Conservation (phyloP, 2,888 invertebrate species). For the Chrysomela aeneicollis region DNA sequence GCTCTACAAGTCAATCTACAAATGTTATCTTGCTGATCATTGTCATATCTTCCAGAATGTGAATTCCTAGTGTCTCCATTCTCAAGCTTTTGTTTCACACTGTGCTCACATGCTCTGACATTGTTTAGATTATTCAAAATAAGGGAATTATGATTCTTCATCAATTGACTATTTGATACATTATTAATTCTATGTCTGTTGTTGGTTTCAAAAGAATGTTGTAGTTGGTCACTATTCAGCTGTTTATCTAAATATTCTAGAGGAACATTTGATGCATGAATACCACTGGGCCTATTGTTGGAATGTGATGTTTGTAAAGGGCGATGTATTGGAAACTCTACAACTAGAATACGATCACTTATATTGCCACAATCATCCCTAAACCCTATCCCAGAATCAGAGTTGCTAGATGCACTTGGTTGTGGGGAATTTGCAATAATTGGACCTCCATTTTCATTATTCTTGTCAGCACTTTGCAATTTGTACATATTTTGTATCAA, state of each 20-base stretch:
- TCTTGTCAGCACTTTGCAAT: conserved; percentile 61
- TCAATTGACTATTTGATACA: conserved; percentile 23
- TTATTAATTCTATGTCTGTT: conserved; percentile 34
- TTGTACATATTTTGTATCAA: conserved; percentile 78
- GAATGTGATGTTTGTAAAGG: conserved; percentile 46
- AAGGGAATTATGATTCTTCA: conserved; percentile 30
- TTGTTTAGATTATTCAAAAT: conserved; percentile 55
- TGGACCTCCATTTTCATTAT: conserved; percentile 61
- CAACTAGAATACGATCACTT: conserved; percentile 80
- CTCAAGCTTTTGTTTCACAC: conserved; percentile 48
- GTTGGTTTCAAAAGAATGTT: conserved; percentile 12
- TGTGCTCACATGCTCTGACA: conserved; percentile 54
- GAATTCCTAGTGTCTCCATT: conserved; percentile 38
- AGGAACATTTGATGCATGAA: conserved; percentile 53
- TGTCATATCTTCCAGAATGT: conserved; percentile 44
- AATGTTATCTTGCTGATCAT: conserved; percentile 29
- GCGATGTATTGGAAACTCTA: conserved; percentile 71
- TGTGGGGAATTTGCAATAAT: conserved; percentile 81
- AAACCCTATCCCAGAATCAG: conserved; percentile 95
- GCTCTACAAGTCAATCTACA: conserved; percentile 70
- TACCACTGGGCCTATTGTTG: conserved; percentile 54
- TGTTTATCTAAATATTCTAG: conserved; percentile 51
- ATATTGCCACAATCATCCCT: conserved; percentile 87
- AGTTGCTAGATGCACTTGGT: conserved; percentile 90
- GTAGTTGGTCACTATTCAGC: conserved; percentile 43